phyloP scores from a whole-genome alignment of 2,113 vertebrate species.

The Verasper variegatus region DNA sequence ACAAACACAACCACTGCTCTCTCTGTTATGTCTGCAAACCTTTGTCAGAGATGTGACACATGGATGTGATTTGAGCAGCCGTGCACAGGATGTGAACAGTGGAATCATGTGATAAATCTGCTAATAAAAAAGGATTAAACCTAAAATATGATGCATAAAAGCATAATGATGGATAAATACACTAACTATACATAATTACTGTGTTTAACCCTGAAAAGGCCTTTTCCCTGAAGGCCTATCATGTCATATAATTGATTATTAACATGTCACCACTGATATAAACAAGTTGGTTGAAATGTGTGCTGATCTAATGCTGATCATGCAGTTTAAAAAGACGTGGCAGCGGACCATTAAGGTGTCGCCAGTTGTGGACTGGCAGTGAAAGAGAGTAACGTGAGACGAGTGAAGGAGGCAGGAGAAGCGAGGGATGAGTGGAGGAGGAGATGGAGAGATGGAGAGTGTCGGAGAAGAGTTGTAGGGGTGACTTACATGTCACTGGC shows the following conservation, averaged over 20 bases:
- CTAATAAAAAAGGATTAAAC: not conserved
- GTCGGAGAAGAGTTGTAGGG: not conserved
- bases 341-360: constrained; percentile 4
- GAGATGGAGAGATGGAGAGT: not conserved
- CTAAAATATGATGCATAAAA: not conserved
- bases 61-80: not conserved
- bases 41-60: not conserved
- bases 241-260: not conserved
- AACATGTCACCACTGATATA: not conserved
- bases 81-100: no score
- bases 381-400: not conserved
- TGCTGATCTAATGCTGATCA: not conserved
- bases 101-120: not conserved
- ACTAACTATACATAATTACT: not conserved
- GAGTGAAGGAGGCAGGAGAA: not conserved
- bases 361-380: not conserved
- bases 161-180: not conserved
- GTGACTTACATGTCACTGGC: constrained; percentile 95
- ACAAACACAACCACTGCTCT: no score
- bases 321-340: not conserved
- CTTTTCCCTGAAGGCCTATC: not conserved
- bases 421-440: not conserved
- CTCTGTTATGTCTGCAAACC: not conserved
- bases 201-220: not conserved
- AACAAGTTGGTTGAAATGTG: not conserved